phyloP scores from a whole-genome alignment of 53 echinoderm and acorn worm species.

The Echinometra lucunter region DNA sequence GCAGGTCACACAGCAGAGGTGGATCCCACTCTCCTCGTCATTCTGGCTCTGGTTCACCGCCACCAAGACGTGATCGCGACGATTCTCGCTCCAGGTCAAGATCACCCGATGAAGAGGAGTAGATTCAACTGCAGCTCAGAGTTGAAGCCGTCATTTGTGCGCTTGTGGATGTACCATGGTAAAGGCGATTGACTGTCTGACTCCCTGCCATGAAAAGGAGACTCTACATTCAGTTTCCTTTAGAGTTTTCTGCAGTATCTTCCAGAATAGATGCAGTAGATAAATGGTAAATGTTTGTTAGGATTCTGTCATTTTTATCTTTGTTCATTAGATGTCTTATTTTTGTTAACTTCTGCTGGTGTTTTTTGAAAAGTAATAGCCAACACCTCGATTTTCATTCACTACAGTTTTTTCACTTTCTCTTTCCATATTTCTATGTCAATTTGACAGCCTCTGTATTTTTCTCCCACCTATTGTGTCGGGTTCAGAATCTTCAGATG shows the following conservation, averaged over 20 bases:
- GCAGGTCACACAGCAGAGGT: constrained; percentile 43
- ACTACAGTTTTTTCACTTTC: not conserved
- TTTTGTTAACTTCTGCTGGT: not conserved
- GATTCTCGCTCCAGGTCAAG: constrained; percentile 56
- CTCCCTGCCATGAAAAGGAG: not conserved
- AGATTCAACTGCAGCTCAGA: not conserved
- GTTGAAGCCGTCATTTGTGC: not conserved
- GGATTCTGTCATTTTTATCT: not conserved
- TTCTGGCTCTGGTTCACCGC: not conserved
- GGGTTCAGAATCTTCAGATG: not conserved
- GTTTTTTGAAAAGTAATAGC: not conserved
- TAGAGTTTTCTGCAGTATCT: not conserved
- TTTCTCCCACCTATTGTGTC: not conserved
- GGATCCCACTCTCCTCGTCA: constrained; percentile 29
- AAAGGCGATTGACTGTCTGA: constrained; percentile 5
- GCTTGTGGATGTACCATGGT: not conserved
- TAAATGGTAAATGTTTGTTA: constrained; percentile 57
- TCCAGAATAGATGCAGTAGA: constrained; percentile 26
- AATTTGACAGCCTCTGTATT: not conserved
- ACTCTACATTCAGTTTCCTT: not conserved
- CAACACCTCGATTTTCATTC: too few relatives aligned
- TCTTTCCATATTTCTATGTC: not conserved
- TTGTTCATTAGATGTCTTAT: not conserved
- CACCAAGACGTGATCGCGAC: constrained; percentile 8
- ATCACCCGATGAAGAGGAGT: constrained; percentile 53